Base-by-base conservation (phyloP, 2,113 vertebrate genomes). In the Pyxicephalus adspersus region DNA sequence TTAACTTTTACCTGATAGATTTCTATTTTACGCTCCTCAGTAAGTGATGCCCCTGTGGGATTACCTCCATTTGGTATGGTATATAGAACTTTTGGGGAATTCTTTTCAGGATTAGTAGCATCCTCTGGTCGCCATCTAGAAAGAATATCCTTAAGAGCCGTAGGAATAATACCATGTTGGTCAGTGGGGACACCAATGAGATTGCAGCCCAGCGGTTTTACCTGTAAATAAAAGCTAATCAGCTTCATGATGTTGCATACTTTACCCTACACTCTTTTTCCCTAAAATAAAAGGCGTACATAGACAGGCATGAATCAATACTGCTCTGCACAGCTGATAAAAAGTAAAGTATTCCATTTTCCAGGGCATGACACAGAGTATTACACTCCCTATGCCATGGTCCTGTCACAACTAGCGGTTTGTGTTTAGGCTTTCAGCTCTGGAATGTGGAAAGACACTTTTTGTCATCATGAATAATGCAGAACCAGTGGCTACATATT, bases 21-120 rank as follows among this genome's bases (percentile, higher is more conserved):
- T 58, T 95, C 93, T 80, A 86, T 89, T 86, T 98, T 99, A 85
- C 95, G 93, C 57, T 95, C 90, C 13, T 81, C 0, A 0, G 92
- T 95, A 86, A 98, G 87, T 3, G 97, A 98, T 16, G 93, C 90
- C 22, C 98, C 98, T 0, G 96, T 94, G 70, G 98, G 98, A 84
- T 99, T 99, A 58, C 93, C 95, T 34, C 97, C 96, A 25, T 98
- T 99, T 25, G 98, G 98, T 85, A 98, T 92, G 18, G 95, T 98
- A 83, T 98, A 99, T 45, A 99, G 92, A 71, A 97, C 83, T 83
- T 91, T 95, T 29, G 98, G 97, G 2, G 86, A 84, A 0, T 85
- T 87, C 84, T 83, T 92, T 67, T 83, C 70, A 0, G 76, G 86
- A 4, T 88, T 89, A 72, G 88, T 92, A 9, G 92, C 83, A 25